These are phyloP conservation scores for Cecropterus lyciades DNA, from an alignment of 1,140 invertebrate species.

Conservation along the genomic window DNA sequence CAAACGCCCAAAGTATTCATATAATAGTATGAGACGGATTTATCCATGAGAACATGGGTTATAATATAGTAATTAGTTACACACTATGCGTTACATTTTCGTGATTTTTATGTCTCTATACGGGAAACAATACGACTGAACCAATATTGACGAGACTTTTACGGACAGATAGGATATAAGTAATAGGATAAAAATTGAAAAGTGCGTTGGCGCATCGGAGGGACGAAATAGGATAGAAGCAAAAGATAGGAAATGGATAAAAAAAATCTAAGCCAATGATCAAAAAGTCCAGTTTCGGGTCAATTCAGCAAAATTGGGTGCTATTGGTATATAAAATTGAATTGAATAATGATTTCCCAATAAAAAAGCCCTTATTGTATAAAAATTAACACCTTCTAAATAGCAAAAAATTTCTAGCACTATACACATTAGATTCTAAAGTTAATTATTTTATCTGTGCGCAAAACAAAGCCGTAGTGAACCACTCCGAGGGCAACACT, in stretches of 20 bases:
- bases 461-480: conserved; percentile 10
- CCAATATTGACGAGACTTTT: no score
- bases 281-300: no score
- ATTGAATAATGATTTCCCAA: background rate
- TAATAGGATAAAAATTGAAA: no score
- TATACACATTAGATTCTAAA: conserved; percentile 16
- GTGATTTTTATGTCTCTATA: no score
- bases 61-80: background rate
- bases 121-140: no score
- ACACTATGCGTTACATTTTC: no score
- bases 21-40: background rate
- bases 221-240: no score
- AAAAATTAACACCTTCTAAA: conserved; percentile 27
- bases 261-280: no score
- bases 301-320: background rate
- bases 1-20: conserved; percentile 1
- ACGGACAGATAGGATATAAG: no score
- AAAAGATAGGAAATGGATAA: no score
- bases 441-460: conserved; percentile 25
- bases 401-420: conserved; percentile 30
- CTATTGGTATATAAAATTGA: conserved; percentile 2
- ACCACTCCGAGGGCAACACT: conserved; percentile 25
- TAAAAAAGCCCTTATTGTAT: conserved; percentile 9
- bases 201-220: no score
- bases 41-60: background rate